Evolutionary conservation across 2,797 vertebrate genomes (phyloP).

Genomic region (Miichthys miiuy): DNA sequence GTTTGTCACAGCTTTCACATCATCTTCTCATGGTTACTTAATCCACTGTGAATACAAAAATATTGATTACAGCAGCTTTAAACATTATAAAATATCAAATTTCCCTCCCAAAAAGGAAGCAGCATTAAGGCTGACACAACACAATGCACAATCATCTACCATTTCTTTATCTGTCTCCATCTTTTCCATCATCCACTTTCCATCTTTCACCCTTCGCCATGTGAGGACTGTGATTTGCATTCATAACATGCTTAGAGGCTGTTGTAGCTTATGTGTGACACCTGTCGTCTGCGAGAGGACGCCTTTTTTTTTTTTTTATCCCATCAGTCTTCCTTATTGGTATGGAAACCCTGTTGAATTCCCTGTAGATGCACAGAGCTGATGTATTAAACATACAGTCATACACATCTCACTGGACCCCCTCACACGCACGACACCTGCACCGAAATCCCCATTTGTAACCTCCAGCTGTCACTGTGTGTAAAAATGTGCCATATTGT

Average conservation of each 20-base stretch:
- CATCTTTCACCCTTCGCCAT: neutral
- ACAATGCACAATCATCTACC: neutral
- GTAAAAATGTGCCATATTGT: neutral
- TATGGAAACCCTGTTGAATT: conserved; percentile 39
- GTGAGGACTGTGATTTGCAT: conserved; percentile 49
- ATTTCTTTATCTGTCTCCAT: conserved; percentile 3
- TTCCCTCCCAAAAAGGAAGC: neutral
- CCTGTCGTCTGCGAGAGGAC: conserved; percentile 36
- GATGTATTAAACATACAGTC: conserved; percentile 61
- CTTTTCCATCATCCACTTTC: conserved; percentile 8
- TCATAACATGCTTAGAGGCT: conserved; percentile 29
- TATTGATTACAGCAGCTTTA: neutral
- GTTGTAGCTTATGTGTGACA: conserved; percentile 31
- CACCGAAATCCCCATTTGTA: neutral
- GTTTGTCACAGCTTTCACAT: no score
- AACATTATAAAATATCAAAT: neutral
- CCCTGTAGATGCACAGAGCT: conserved; percentile 19
- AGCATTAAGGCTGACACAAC: neutral
- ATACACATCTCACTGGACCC: conserved; percentile 32
- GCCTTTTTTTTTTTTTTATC: conserved; percentile 22
- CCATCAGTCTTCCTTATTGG: conserved; percentile 49
- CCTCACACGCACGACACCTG: conserved; percentile 6
- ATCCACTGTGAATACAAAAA: neutral
- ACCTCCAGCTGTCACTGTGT: conserved; percentile 18
- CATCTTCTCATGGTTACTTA: neutral